Percentiles rank a stretch among this genome's conserved stretches.
Conservation (phyloP, 2,113 vertebrate species). For the Okapia johnstoni region DNA sequence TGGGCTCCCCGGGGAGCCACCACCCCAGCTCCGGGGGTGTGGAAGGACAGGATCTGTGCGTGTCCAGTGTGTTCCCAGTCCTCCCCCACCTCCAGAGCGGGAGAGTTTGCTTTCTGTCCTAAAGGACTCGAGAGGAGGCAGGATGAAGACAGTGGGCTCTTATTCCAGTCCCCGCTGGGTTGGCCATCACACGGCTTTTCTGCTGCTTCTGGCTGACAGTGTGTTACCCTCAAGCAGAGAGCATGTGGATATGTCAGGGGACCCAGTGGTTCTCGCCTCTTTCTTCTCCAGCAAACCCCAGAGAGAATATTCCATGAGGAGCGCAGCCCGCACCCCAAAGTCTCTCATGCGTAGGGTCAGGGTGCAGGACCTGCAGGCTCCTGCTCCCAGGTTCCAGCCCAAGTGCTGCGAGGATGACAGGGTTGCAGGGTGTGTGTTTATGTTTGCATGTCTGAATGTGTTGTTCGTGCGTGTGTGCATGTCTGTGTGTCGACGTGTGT, state of each 20-base stretch:
- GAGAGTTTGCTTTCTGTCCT: no score
- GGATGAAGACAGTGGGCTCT: neutral
- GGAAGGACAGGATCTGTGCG: neutral
- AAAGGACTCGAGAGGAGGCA: neutral
- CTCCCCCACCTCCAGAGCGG: neutral
- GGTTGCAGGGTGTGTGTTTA: neutral
- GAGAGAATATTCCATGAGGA: neutral
- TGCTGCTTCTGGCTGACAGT: neutral
- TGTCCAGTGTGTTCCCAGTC: neutral
- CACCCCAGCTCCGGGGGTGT: neutral
- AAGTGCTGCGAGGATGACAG: no score
- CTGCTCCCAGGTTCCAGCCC: no score
- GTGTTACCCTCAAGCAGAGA: neutral
- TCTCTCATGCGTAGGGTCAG: neutral
- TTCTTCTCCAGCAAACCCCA: no score
- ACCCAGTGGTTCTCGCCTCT: neutral
- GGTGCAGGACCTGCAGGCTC: neutral
- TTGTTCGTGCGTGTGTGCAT: accelerated
- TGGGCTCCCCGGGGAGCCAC: neutral
- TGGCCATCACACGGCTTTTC: neutral
- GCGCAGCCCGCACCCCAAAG: accelerated
- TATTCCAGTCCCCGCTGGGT: accelerated
- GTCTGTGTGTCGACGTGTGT: accelerated
- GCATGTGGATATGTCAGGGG: neutral
- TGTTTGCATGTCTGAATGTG: neutral